Evolutionary conservation across 2,113 vertebrate species (phyloP).

Genomic region (Chlorodrepanis virens): DNA sequence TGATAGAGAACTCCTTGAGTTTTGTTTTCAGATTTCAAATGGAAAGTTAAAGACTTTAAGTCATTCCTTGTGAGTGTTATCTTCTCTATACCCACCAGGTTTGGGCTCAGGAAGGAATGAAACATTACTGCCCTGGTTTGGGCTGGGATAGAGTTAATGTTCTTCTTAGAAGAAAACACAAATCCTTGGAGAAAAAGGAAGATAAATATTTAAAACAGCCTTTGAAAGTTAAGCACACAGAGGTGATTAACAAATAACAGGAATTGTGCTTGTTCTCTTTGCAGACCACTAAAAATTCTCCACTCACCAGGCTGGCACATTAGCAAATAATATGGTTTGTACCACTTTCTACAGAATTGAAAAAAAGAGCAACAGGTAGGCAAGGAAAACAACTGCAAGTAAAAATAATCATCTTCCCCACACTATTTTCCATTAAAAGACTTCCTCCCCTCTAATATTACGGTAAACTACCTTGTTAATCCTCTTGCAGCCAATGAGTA

Average conservation of each 20-base stretch:
- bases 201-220: constrained; percentile 23
- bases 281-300: not conserved
- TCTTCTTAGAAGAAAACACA: not conserved
- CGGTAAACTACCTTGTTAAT: constrained; percentile 14
- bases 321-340: constrained; percentile 54
- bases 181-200: not conserved
- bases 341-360: constrained; percentile 2
- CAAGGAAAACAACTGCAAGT: constrained; percentile 28
- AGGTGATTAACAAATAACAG: constrained; percentile 38
- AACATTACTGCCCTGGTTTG: not conserved
- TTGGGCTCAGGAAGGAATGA: not conserved
- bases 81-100: not conserved
- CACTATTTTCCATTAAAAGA: not conserved
- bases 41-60: not conserved
- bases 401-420: constrained; percentile 20
- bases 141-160: not conserved
- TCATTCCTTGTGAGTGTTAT: not conserved
- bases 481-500: not conserved
- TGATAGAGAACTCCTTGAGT: not conserved
- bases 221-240: not conserved
- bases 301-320: not conserved
- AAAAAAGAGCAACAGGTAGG: constrained; percentile 21
- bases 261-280: constrained; percentile 1
- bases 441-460: not conserved
- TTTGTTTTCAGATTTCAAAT: not conserved